A percentile compares a stretch with the other conserved stretches of the same genome.
phyloP scores from a whole-genome alignment of 2,113 vertebrate genomes.

The Brienomyrus brachyistius region DNA sequence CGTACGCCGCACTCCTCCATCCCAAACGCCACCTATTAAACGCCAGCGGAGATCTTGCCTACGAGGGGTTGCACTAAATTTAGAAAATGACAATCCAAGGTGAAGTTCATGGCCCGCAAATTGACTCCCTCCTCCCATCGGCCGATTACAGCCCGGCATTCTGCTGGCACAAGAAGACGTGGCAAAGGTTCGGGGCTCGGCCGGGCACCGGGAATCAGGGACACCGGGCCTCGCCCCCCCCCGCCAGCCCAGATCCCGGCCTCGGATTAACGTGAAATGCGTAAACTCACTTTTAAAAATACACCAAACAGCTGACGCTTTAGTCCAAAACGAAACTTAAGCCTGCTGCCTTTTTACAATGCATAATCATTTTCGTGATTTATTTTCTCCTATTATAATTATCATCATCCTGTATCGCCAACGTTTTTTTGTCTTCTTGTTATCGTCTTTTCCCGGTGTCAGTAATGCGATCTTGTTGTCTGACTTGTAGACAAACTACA shows the following conservation, averaged over 20 bases:
- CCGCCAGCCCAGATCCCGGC: neutral
- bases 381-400: neutral
- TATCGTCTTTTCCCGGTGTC: neutral
- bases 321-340: neutral
- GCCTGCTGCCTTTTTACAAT: neutral
- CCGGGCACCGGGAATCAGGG: neutral
- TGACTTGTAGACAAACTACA: neutral
- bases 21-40: neutral
- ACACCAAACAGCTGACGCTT: neutral
- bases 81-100: conserved; percentile 11
- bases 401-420: neutral
- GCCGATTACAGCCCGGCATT: neutral
- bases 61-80: neutral
- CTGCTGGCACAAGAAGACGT: neutral
- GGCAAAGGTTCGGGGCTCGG: neutral
- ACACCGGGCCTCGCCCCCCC: too few relatives aligned
- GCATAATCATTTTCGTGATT: neutral
- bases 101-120: neutral
- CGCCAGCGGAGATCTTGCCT: conserved; percentile 4
- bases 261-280: neutral
- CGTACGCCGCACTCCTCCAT: neutral
- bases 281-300: neutral
- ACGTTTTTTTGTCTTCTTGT: neutral
- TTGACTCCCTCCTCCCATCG: neutral
- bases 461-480: neutral